Evolutionary conservation across 1,140 invertebrate species (phyloP).

Genomic region (Gonatopus flavifemur): DNA sequence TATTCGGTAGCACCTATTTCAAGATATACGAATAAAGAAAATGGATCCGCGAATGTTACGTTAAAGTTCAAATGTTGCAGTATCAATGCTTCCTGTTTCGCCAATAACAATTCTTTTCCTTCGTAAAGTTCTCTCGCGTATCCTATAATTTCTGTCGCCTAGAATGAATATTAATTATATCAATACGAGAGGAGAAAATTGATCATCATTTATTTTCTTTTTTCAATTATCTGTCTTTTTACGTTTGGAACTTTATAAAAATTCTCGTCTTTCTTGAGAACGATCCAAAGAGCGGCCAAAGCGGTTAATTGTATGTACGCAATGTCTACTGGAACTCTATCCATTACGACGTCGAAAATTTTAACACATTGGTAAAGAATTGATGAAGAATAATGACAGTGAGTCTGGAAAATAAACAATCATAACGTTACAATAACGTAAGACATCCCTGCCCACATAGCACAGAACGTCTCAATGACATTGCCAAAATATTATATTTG

Average conservation of each 20-base stretch:
- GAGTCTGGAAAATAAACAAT: slow-evolving; percentile 20
- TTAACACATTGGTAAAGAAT: slow-evolving; percentile 35
- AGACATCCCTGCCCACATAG: too few relatives aligned
- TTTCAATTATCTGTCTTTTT: slow-evolving; percentile 6
- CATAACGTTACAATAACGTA: too few relatives aligned
- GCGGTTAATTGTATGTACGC: slow-evolving; percentile 25
- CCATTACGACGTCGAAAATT: slow-evolving; percentile 32
- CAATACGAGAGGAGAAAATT: too few relatives aligned
- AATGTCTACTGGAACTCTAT: background rate
- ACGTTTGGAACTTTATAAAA: slow-evolving; percentile 29
- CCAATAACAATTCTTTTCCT: slow-evolving; percentile 14
- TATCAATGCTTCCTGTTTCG: slow-evolving; percentile 27
- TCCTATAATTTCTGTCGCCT: slow-evolving; percentile 26
- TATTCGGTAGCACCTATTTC: slow-evolving; percentile 4
- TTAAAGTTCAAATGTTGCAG: slow-evolving; percentile 26
- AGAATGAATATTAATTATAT: too few relatives aligned
- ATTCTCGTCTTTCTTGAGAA: slow-evolving; percentile 24
- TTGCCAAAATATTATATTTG: too few relatives aligned
- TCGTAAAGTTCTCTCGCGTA: slow-evolving; percentile 16
- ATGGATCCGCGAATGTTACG: slow-evolving; percentile 32
- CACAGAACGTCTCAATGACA: too few relatives aligned
- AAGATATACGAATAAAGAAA: slow-evolving; percentile 22
- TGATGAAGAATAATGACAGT: slow-evolving; percentile 20
- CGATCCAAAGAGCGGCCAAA: slow-evolving; percentile 35
- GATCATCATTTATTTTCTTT: background rate